Base-by-base conservation (phyloP, 37 sponge, comb jelly and placozoan genomes). In the Diacarnus erythraeanus region DNA sequence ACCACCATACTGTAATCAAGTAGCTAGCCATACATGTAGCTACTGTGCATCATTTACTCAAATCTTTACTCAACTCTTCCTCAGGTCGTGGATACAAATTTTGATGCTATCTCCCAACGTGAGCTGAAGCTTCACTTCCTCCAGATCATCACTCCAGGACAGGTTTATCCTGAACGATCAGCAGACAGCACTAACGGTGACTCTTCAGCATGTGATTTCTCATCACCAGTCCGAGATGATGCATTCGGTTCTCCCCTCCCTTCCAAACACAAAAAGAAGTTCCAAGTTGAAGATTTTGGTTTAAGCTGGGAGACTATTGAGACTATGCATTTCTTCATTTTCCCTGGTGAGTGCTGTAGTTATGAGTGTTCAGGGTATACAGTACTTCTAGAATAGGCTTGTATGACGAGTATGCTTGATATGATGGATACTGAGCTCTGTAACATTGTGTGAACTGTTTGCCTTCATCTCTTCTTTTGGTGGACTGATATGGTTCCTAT, bases 291-390 rank as follows among this genome's bases (percentile, higher is more conserved):
- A 59, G 58, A 83, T 29, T 29, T 87, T 22, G 87, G 92, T 2
- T 42, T 87, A 27, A 69, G 86, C 1, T 83, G 84, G 84, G 88
- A 86, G 26, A 79, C 75, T 15, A 72, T 91, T 3, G 77, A 83
- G 34, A 80, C 88, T 25, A 64, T 87, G 37, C 92, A 86, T 39
- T 64, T 42, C 35, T 83, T 91, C 42, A 69, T 91, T 3, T 84
- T 74, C 29, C 92, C 87, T 54, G 87, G 92, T 91, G 25, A 57
- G 78, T 80, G n/a, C n/a, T n/a, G n/a, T n/a, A n/a, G n/a, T n/a
- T n/a, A n/a, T n/a, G n/a, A n/a, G n/a, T n/a, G n/a, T n/a, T n/a
- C n/a, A n/a, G n/a, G n/a, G n/a, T n/a, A n/a, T n/a, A n/a, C n/a
- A n/a, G n/a, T n/a, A n/a, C n/a, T n/a, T n/a, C n/a, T n/a, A n/a